phyloP scores from a whole-genome alignment of 2,888 invertebrate species.

The Drosophila tanythrix region DNA sequence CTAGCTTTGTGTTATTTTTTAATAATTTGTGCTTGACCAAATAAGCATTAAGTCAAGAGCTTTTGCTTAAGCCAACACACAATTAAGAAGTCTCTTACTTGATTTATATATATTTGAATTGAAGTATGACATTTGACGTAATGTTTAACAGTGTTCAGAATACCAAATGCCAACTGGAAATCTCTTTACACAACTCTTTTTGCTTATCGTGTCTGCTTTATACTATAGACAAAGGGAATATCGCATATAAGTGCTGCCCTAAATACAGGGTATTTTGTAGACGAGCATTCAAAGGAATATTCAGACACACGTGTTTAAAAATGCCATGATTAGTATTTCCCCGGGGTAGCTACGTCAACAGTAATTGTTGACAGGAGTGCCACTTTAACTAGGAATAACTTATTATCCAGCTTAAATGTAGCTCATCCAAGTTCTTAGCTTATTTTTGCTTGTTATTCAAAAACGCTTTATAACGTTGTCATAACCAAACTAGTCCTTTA shows the following conservation, averaged over 20 bases:
- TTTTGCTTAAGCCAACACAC: neutral
- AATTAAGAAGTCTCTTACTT: neutral
- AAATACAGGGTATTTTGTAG: neutral
- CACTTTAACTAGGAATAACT: neutral
- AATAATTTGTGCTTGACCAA: neutral
- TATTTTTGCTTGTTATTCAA: constrained; percentile 21
- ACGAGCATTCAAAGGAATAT: neutral
- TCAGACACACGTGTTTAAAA: neutral
- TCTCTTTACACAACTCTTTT: neutral
- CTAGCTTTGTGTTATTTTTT: neutral
- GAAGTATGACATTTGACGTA: neutral
- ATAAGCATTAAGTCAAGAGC: neutral
- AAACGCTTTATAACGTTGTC: constrained; percentile 12
- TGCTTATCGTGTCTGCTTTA: neutral
- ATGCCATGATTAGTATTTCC: constrained; percentile 16
- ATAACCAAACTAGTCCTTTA: constrained; percentile 35
- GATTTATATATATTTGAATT: neutral
- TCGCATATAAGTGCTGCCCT: neutral
- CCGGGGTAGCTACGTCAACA: constrained; percentile 6
- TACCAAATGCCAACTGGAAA: neutral
- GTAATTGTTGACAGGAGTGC: constrained; percentile 34
- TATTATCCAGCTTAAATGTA: constrained; percentile 17
- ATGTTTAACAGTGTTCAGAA: neutral
- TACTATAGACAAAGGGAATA: neutral
- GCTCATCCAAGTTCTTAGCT: neutral